Percentiles rank a stretch among this genome's conserved stretches.
Conservation (phyloP, 2,113 vertebrate genomes). For the Esox niger region DNA sequence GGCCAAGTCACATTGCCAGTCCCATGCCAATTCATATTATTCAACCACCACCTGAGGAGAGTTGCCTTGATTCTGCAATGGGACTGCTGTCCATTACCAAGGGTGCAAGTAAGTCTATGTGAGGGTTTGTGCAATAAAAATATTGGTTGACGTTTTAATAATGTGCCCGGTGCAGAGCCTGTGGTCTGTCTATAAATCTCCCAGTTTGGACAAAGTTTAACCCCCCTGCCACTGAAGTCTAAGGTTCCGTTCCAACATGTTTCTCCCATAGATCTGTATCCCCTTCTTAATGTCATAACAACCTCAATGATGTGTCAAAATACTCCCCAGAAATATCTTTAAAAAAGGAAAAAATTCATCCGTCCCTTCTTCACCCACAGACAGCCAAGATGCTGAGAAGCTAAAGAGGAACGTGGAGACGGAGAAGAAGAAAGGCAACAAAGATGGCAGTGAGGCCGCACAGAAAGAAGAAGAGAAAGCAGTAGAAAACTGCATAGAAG, state of each 20-base stretch:
- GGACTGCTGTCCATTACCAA: constrained; percentile 6
- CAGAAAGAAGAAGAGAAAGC: constrained; percentile 22
- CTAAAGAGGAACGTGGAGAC: constrained; percentile 15
- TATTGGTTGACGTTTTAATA: neutral
- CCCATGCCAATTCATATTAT: constrained; percentile 26
- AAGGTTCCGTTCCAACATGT: too few species aligned
- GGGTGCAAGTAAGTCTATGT: constrained; percentile 35
- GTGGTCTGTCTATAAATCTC: too few species aligned
- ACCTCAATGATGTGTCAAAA: too few species aligned
- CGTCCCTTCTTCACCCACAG: constrained; percentile 15
- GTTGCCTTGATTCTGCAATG: constrained; percentile 12
- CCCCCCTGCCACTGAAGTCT: too few species aligned
- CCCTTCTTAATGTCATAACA: too few species aligned
- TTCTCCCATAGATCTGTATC: too few species aligned
- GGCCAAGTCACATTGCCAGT: constrained; percentile 18
- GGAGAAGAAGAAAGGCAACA: constrained; percentile 12
- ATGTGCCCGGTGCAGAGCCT: too few species aligned
- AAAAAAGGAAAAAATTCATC: neutral
- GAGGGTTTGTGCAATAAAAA: neutral
- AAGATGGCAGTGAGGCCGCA: constrained; percentile 7
- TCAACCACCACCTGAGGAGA: constrained; percentile 28
- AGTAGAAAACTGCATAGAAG: neutral
- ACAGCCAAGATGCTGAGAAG: constrained; percentile 18
- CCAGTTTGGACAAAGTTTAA: too few species aligned
- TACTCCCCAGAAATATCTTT: too few species aligned